Evolutionary conservation across 2,113 vertebrate species (phyloP).

Genomic region (Perccottus glenii): DNA sequence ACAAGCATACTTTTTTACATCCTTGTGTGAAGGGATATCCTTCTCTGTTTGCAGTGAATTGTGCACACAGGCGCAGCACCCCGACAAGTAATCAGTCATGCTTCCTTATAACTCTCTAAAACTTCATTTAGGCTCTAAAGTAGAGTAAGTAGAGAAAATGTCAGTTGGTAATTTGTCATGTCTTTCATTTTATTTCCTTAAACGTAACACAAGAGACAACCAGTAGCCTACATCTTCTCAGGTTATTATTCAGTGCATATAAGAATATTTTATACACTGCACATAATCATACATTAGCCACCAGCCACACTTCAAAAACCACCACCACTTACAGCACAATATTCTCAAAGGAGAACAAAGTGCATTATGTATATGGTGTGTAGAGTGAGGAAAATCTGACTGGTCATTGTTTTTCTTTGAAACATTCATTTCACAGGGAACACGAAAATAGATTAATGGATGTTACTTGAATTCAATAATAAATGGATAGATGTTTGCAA

Average conservation of each 20-base stretch:
- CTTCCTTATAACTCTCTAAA: conserved; percentile 16
- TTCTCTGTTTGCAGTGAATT: neutral
- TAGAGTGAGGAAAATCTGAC: too few species aligned
- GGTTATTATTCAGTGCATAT: neutral
- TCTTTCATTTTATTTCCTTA: neutral
- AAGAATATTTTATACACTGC: neutral
- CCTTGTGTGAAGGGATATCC: neutral
- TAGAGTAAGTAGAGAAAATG: conserved; percentile 1
- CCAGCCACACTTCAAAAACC: too few species aligned
- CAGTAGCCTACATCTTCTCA: too few species aligned
- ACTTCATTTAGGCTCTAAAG: conserved; percentile 13
- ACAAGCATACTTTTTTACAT: neutral
- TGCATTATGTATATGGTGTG: too few species aligned
- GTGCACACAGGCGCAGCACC: neutral
- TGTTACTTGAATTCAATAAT: too few species aligned
- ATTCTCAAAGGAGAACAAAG: neutral
- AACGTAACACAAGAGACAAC: conserved; percentile 2
- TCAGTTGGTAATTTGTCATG: neutral
- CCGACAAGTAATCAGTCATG: conserved; percentile 31
- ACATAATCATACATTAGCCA: too few species aligned
- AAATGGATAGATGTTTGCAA: too few species aligned
- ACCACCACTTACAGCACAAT: neutral
- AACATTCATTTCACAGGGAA: too few species aligned
- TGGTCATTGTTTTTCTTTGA: too few species aligned
- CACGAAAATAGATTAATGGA: too few species aligned